These are phyloP conservation scores for Meandrina meandrites DNA, from an alignment of 92 coral and sea anemone genomes.

Conservation along the genomic window DNA sequence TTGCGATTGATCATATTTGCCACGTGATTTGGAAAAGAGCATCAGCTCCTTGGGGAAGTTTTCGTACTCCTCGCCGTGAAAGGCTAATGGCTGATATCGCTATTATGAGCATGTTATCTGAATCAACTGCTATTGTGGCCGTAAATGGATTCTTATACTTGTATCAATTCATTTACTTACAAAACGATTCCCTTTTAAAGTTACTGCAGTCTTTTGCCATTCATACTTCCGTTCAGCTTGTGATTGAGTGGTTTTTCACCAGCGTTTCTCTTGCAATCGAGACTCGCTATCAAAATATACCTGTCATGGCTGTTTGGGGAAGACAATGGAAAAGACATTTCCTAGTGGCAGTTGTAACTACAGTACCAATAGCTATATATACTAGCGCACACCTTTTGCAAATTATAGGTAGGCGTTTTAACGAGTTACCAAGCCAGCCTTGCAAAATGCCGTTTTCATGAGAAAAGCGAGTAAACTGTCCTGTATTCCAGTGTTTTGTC, in stretches of 20 bases:
- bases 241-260: conserved; percentile 38
- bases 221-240: conserved; percentile 4
- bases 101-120: conserved; percentile 32
- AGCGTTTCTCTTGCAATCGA: conserved; percentile 29
- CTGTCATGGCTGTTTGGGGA: conserved; percentile 44
- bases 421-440: background rate
- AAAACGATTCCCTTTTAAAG: background rate
- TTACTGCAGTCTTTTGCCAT: conserved; percentile 13
- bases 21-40: conserved; percentile 18
- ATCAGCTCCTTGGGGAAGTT: conserved; percentile 36
- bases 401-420: background rate
- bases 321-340: conserved; percentile 22
- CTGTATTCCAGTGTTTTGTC: background rate
- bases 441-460: conserved; percentile 26
- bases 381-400: background rate
- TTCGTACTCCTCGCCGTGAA: conserved; percentile 45
- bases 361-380: conserved; percentile 7
- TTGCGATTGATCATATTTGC: conserved; percentile 31
- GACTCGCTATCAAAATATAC: conserved; percentile 34
- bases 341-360: background rate
- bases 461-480: background rate
- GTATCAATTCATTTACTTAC: conserved; percentile 12
- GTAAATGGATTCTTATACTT: conserved; percentile 15
- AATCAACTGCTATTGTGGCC: conserved; percentile 23
- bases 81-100: conserved; percentile 43